Percentiles rank a stretch among this genome's conserved stretches.
Evolutionary conservation across 2,888 invertebrate genomes (phyloP).

Genomic region (Glyphotaelius pellucidus): DNA sequence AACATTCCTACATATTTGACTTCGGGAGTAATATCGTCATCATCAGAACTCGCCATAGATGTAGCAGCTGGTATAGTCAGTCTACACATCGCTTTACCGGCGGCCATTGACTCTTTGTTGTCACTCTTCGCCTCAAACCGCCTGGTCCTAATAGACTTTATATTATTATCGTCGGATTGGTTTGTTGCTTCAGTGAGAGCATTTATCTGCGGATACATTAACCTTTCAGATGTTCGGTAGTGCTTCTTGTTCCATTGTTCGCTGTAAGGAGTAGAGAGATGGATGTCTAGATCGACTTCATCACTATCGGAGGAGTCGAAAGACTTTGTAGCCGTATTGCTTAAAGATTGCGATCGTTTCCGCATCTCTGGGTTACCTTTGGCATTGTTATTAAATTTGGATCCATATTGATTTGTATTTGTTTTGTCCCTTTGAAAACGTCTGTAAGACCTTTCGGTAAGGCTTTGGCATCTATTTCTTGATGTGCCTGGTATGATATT

Average conservation of each 20-base stretch:
- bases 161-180: neutral
- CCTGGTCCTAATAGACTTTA: neutral
- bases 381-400: neutral
- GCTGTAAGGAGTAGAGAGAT: conserved; percentile 61
- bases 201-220: conserved; percentile 1
- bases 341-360: conserved; percentile 58
- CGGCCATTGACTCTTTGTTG: neutral
- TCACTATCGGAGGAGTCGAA: conserved; percentile 51
- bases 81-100: conserved; percentile 48
- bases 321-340: conserved; percentile 22
- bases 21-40: conserved; percentile 65
- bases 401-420: conserved; percentile 1
- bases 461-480: conserved; percentile 51
- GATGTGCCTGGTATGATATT: neutral
- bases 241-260: conserved; percentile 64
- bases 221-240: conserved; percentile 48
- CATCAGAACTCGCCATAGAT: conserved; percentile 40
- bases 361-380: conserved; percentile 15
- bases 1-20: conserved; percentile 59
- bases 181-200: conserved; percentile 29
- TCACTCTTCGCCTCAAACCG: neutral
- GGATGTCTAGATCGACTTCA: conserved; percentile 58
- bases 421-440: conserved; percentile 25
- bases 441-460: conserved; percentile 23
- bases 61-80: conserved; percentile 54